Conservation (phyloP, 1,140 invertebrate genomes). For the Bombus superbus region DNA sequence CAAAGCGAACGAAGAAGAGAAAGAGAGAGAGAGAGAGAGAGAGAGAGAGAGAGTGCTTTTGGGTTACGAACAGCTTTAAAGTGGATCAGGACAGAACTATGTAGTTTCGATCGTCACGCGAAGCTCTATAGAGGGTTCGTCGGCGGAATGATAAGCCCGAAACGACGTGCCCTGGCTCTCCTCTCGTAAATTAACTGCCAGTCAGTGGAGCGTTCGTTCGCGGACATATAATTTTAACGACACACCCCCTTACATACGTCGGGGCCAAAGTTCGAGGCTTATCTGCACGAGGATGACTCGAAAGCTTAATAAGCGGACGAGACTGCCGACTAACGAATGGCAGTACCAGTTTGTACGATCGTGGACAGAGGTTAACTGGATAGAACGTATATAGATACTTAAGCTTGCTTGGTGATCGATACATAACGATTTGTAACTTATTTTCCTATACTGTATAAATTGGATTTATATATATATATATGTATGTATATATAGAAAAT, state of each 20-base stretch:
- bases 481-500: no score
- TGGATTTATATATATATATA: no score
- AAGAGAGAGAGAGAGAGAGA: background rate
- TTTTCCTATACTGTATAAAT: no score
- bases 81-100: conserved; percentile 2
- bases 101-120: conserved; percentile 46
- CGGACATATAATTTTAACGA: conserved; percentile 46
- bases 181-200: conserved; percentile 57
- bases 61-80: conserved; percentile 42
- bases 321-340: background rate
- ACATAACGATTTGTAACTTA: no score
- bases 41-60: background rate
- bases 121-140: conserved; percentile 18
- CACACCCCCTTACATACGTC: background rate
- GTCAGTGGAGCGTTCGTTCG: conserved; percentile 16
- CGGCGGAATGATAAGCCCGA: conserved; percentile 47
- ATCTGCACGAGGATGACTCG: background rate
- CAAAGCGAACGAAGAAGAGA: background rate
- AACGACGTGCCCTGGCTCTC: conserved; percentile 25
- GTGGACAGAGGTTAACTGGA: no score
- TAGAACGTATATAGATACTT: no score
- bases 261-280: background rate
- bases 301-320: background rate
- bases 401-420: no score
- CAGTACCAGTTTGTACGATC: no score